Percentiles rank a stretch among this genome's conserved stretches.
Evolutionary conservation across 2,113 vertebrate genomes (phyloP).

Genomic region (Asarcornis scutulata): DNA sequence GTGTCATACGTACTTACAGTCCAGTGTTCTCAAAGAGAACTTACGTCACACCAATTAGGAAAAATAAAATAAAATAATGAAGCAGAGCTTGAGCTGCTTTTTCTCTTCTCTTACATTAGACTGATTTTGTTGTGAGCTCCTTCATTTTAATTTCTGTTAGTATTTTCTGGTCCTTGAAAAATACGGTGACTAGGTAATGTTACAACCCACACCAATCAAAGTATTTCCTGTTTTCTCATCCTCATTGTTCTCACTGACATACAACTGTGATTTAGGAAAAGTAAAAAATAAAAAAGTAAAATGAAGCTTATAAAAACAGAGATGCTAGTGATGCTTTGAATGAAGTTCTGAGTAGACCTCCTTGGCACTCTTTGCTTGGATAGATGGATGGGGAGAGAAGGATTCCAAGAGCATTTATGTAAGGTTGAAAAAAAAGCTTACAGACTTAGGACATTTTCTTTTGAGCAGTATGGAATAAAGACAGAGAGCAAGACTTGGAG

Average conservation of each 20-base stretch:
- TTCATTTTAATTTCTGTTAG: neutral
- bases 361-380: neutral
- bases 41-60: neutral
- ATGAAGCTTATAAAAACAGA: neutral
- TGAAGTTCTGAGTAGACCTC: neutral
- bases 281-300: neutral
- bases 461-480: neutral
- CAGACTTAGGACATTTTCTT: neutral
- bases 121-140: neutral
- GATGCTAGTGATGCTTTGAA: neutral
- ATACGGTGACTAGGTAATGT: neutral
- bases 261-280: neutral
- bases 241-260: neutral
- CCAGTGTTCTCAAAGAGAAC: neutral
- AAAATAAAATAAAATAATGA: neutral
- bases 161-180: neutral
- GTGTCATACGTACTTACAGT: accelerated
- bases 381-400: neutral
- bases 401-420: neutral
- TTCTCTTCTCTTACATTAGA: neutral
- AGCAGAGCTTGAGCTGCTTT: neutral
- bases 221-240: conserved; percentile 27
- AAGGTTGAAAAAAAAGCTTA: neutral
- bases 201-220: neutral
- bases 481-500: neutral